Percentiles rank a stretch among this genome's conserved stretches.
Evolutionary conservation across 2,113 vertebrate species (phyloP).

Genomic region (Corythoichthys intestinalis): DNA sequence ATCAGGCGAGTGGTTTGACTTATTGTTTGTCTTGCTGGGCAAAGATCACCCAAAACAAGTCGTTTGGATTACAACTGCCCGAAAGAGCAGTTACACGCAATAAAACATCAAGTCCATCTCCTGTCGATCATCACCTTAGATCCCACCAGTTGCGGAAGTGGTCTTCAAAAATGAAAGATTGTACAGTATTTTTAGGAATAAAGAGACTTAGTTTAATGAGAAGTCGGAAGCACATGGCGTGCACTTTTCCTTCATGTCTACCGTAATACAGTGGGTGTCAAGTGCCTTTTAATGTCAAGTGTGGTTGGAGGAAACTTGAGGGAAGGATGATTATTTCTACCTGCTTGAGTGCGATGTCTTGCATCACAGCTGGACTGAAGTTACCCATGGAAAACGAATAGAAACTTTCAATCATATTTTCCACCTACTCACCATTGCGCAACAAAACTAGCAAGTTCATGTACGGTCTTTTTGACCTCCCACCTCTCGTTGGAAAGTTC

Average conservation of each 20-base stretch:
- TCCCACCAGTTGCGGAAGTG: not conserved
- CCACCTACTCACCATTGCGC: not conserved
- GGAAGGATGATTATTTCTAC: conserved; percentile 16
- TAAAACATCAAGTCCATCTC: conserved; percentile 44
- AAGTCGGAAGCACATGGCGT: conserved; percentile 11
- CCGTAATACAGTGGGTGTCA: conserved; percentile 47
- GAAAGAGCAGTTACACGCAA: conserved; percentile 52
- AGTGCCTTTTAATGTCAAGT: conserved; percentile 69
- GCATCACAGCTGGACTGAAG: conserved; percentile 71
- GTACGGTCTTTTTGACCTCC: conserved; percentile 14
- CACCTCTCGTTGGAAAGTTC: not conserved
- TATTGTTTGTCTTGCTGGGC: conserved; percentile 9
- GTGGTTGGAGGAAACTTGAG: conserved; percentile 20
- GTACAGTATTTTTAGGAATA: conserved; percentile 42
- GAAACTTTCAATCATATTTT: conserved; percentile 8
- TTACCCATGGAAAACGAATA: conserved; percentile 13
- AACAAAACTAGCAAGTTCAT: conserved; percentile 14
- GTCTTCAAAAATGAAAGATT: conserved; percentile 30
- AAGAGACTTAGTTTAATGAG: conserved; percentile 20
- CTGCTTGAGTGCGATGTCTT: conserved; percentile 14
- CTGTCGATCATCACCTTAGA: conserved; percentile 12
- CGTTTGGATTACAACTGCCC: conserved; percentile 20
- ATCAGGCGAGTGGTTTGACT: conserved; percentile 14
- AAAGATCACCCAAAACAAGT: conserved; percentile 15
- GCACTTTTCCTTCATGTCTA: conserved; percentile 54